Evolutionary conservation across 1,140 invertebrate species (phyloP), one percentile per base, ranked within the genome.

Genomic region (Uloborus diversus): DNA sequence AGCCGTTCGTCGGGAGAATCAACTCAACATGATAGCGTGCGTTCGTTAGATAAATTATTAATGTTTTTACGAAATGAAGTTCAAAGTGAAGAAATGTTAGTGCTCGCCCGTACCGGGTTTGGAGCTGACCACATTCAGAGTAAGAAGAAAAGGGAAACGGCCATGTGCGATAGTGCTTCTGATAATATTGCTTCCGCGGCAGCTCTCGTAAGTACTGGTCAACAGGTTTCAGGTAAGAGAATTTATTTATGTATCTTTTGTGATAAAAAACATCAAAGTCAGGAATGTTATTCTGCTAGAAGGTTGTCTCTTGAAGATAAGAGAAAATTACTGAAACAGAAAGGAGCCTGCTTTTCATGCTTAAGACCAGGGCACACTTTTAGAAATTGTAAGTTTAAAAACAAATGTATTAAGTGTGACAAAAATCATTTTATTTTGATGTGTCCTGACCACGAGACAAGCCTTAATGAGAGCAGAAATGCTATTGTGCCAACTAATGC

Each of bases 251-350:
- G 49, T 51, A 11, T 51, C 4, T 51, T 20, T 51, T 51, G 49
- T 51, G 49, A 51, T 51, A 51, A 51, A 51, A n/a, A 20, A 4
- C n/a, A 51, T 51, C n/a, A n/a, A 20, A 51, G 49, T 20, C 49
- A 51, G n/a, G 49, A 51, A 51, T 51, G n/a, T 51, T 51, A n/a
- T 51, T n/a, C 20, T 11, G 49, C 49, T 51, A 51, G 49, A n/a
- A 51, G 20, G 4, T 51, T 51, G 20, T 4, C n/a, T n/a, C n/a
- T 51, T 51, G 49, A 51, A 13, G 49, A 51, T 51, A 51, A 51
- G n/a, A 51, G 20, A 20, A 51, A 51, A n/a, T n/a, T 51, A n/a
- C 20, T 51, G 49, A n/a, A n/a, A n/a, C n/a, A n/a, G n/a, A n/a
- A n/a, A n/a, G n/a, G n/a, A n/a, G n/a, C 5, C 20, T 51, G 49